Evolutionary conservation across 2,888 invertebrate genomes (phyloP).

Genomic region (Epirrhoe tristata): DNA sequence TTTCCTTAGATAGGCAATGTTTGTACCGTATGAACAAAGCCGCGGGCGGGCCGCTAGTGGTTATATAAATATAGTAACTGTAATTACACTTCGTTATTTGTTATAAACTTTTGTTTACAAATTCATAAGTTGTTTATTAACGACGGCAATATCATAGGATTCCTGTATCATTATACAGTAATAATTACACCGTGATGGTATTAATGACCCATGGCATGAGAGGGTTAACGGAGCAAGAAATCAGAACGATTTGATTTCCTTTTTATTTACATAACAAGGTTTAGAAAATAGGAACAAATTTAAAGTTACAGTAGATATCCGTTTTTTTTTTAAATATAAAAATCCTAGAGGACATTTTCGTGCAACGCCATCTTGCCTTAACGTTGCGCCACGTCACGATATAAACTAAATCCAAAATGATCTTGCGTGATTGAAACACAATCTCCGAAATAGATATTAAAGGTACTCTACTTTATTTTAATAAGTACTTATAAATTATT

Average conservation of each 20-base stretch:
- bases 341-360: too few relatives aligned
- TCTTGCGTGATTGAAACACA: too few relatives aligned
- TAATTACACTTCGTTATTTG: constrained; percentile 9
- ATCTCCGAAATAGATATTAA: too few relatives aligned
- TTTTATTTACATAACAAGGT: constrained; percentile 40
- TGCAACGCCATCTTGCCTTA: too few relatives aligned
- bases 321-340: too few relatives aligned
- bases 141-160: constrained; percentile 38
- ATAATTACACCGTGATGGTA: constrained; percentile 47
- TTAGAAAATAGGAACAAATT: background rate
- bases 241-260: constrained; percentile 39
- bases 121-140: constrained; percentile 19
- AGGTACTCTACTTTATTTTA: too few relatives aligned
- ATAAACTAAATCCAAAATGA: too few relatives aligned
- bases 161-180: constrained; percentile 34
- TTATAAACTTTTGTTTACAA: background rate
- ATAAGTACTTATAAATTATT: too few relatives aligned
- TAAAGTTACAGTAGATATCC: background rate
- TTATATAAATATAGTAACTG: background rate
- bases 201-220: constrained; percentile 57
- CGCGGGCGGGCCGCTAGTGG: too few relatives aligned
- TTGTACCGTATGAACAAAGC: too few relatives aligned
- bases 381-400: too few relatives aligned
- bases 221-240: constrained; percentile 54
- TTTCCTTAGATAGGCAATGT: too few relatives aligned